Conservation (phyloP, 1,140 invertebrate species). For the Drosophila bifasciata region DNA sequence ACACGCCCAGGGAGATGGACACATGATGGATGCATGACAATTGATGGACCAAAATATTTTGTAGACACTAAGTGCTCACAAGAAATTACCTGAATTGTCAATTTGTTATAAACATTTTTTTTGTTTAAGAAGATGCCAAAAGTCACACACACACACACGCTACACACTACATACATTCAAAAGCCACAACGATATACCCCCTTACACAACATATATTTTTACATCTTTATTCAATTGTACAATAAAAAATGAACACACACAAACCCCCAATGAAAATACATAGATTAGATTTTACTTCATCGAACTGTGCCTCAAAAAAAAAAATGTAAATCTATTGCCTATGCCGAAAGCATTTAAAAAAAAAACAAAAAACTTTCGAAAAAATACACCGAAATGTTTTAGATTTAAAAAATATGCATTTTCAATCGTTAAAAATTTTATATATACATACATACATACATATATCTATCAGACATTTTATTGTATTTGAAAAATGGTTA, state of each 20-base stretch:
- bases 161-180: too few species aligned
- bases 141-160: too few species aligned
- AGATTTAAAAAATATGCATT: constrained; percentile 5
- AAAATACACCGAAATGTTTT: constrained; percentile 19
- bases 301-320: constrained; percentile 29
- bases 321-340: constrained; percentile 36
- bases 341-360: constrained; percentile 35
- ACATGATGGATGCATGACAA: not conserved
- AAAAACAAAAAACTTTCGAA: not conserved
- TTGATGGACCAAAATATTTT: constrained; percentile 4
- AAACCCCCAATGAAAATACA: not conserved
- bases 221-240: not conserved
- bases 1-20: constrained; percentile 11
- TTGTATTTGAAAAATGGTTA: constrained; percentile 20
- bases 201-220: not conserved
- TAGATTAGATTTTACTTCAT: not conserved
- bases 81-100: constrained; percentile 29
- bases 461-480: constrained; percentile 13
- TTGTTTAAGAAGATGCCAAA: too few species aligned
- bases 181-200: too few species aligned
- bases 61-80: constrained; percentile 31
- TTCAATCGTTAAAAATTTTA: constrained; percentile 7
- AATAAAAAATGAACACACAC: not conserved
- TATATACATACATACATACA: not conserved
- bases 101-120: constrained; percentile 1